Evolutionary conservation across 2,888 invertebrate species (phyloP), one percentile per base, ranked within the genome.

Genomic region (Augochlorella aurata): DNA sequence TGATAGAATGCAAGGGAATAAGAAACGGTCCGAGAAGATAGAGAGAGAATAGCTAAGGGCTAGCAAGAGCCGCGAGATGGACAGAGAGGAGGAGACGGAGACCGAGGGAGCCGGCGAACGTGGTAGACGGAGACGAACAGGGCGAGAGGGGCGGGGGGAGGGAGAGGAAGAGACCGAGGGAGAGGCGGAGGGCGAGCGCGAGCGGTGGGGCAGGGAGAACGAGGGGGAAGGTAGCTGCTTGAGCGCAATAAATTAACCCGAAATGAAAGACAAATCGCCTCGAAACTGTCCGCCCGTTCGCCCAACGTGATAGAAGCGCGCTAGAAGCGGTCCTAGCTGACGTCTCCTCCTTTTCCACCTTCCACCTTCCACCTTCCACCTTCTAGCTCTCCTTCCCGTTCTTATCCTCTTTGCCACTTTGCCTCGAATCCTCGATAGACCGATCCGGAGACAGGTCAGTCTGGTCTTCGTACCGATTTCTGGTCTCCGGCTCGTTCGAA

Each of bases 201-300:
- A 2, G 8, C 7, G 18, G 50, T 16, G 49, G 16, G 50, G 8
- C 1, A 16, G 24, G 24, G 58, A 5, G 58, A 0, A 24, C 58
- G 58, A 58, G 66, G 63, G 76, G 85, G 86, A 84, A 87, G 89
- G 90, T 90, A 87, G 87, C 91, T 90, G 89, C 89, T 89, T 86
- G 91, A 88, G 92, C 89, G 93, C 93, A 91, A 93, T 93, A 93
- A 93, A 93, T 93, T 93, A 93, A 92, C 93, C 91, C 93, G 92
- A 93, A 93, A 93, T 93, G 93, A 93, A 93, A 93, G 93, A 93
- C 93, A 93, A 93, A 93, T 93, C 93, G 93, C 93, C 90, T 90
- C 90, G 87, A 90, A 93, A 92, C 93, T 93, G 93, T 93, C 93
- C 93, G 93, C 93, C 93, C 93, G 93, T 91, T 92, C 91, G 91